Percentiles rank a stretch among this genome's conserved stretches.
phyloP scores from a whole-genome alignment of 2,797 vertebrate species.

The Argyrosomus regius region DNA sequence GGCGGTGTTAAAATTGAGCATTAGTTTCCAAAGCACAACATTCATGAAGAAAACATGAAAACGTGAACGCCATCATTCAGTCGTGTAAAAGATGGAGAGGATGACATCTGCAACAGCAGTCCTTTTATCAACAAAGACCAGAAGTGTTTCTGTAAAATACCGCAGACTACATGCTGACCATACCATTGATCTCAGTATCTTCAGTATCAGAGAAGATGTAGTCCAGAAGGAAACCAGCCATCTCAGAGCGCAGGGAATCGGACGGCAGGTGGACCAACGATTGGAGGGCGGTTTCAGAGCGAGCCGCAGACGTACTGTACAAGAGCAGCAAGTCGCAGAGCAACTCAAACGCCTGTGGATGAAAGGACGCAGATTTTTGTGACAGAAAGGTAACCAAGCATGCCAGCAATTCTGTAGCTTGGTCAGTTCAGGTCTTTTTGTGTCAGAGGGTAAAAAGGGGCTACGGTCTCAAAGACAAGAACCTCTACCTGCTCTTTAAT shows the following conservation, averaged over 20 bases:
- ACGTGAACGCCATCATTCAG: not conserved
- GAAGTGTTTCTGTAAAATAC: conserved; percentile 22
- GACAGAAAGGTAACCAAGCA: no score
- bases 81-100: not conserved
- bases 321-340: conserved; percentile 91
- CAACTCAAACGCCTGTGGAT: conserved; percentile 88
- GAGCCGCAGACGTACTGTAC: conserved; percentile 80
- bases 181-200: conserved; percentile 59
- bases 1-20: conserved; percentile 27
- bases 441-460: not conserved
- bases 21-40: conserved; percentile 32
- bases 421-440: not conserved
- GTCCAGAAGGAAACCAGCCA: conserved; percentile 92
- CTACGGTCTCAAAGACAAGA: not conserved
- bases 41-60: not conserved
- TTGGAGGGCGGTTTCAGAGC: conserved; percentile 69
- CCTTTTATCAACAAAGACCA: conserved; percentile 8
- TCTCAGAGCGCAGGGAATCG: conserved; percentile 85
- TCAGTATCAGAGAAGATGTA: conserved; percentile 86
- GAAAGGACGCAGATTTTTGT: not conserved
- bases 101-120: conserved; percentile 2
- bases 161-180: not conserved
- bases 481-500: not conserved
- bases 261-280: conserved; percentile 80
- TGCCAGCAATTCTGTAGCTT: not conserved